These are phyloP conservation scores for Conus canariensis DNA, from an alignment of 2,888 invertebrate genomes.

Conservation along the genomic window DNA sequence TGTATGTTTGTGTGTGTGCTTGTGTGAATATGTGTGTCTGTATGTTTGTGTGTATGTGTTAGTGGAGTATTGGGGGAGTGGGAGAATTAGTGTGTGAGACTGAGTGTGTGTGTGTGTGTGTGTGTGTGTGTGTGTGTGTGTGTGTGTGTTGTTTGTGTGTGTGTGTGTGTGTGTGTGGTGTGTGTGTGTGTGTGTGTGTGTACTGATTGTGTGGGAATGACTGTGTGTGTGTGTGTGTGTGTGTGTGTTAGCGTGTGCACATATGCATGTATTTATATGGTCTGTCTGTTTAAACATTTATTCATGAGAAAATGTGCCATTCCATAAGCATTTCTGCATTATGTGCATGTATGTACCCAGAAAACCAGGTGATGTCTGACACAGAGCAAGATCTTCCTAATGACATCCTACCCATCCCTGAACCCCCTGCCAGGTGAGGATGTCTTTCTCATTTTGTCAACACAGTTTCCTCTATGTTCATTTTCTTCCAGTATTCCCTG, in stretches of 20 bases:
- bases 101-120: background rate
- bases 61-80: background rate
- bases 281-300: too few relatives aligned
- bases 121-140: background rate
- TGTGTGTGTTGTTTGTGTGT: too few relatives aligned
- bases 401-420: conserved; percentile 51
- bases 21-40: too few relatives aligned
- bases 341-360: conserved; percentile 40
- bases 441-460: background rate
- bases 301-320: too few relatives aligned
- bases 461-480: background rate
- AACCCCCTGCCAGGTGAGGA: conserved; percentile 46
- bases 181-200: too few relatives aligned
- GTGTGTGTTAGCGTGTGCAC: too few relatives aligned
- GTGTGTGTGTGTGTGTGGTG: too few relatives aligned
- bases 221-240: too few relatives aligned
- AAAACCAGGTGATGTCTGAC: conserved; percentile 65
- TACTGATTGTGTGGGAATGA: too few relatives aligned
- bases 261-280: too few relatives aligned
- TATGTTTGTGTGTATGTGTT: too few relatives aligned
- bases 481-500: background rate
- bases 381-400: conserved; percentile 56
- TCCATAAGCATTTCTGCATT: background rate
- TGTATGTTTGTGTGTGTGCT: too few relatives aligned
- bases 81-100: background rate